These are phyloP conservation scores for Oceanodroma tethys DNA, from an alignment of 2,113 vertebrate genomes.

Conservation along the genomic window DNA sequence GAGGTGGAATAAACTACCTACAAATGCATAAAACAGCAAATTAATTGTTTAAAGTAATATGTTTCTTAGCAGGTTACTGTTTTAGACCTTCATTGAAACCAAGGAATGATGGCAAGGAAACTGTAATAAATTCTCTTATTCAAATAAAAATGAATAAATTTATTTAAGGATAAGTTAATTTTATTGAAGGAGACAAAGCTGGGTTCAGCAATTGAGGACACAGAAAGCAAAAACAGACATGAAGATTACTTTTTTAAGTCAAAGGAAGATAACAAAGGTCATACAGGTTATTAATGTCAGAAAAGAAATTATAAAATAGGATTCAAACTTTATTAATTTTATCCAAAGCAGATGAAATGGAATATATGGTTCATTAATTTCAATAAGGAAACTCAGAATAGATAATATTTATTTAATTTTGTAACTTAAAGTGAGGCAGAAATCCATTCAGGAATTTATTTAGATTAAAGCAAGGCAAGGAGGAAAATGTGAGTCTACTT, in stretches of 20 bases:
- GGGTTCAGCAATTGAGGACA: neutral
- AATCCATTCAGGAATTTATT: neutral
- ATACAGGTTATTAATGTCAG: neutral
- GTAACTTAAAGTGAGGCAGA: neutral
- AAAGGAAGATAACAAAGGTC: neutral
- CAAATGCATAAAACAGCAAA: neutral
- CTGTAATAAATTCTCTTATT: neutral
- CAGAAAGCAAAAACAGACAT: neutral
- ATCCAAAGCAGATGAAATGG: neutral
- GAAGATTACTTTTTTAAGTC: neutral
- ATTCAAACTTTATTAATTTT: constrained; percentile 12
- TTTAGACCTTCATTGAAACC: neutral
- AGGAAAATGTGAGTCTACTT: neutral
- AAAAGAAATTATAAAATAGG: neutral
- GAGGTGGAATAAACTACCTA: neutral
- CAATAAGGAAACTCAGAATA: neutral
- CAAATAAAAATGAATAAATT: neutral
- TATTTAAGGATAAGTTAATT: neutral
- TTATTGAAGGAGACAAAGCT: neutral
- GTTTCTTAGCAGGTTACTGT: neutral
- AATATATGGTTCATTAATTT: neutral
- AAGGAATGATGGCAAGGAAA: neutral
- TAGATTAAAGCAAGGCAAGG: neutral
- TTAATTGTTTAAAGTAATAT: neutral
- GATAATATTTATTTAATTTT: neutral